phyloP scores from a whole-genome alignment of 1,140 invertebrate species.

The Eueides isabella region DNA sequence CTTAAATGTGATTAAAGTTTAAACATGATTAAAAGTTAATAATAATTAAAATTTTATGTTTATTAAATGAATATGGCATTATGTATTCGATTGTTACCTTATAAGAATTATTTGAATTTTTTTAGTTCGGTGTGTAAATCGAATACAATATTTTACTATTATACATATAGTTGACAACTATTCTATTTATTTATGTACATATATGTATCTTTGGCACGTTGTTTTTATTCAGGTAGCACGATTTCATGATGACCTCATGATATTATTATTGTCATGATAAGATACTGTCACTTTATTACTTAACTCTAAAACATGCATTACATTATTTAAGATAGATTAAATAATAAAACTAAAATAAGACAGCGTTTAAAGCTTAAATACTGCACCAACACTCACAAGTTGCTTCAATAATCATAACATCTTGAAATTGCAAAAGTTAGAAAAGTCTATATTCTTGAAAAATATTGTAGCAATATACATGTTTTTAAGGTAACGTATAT shows the following conservation, averaged over 20 bases:
- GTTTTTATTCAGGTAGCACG: constrained; percentile 42
- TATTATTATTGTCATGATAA: constrained; percentile 53
- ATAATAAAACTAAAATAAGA: constrained; percentile 8
- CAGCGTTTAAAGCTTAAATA: constrained; percentile 40
- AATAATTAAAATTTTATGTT: too few species aligned
- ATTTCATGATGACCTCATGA: constrained; percentile 40
- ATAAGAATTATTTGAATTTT: not conserved
- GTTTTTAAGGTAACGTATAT: not conserved
- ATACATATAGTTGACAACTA: not conserved
- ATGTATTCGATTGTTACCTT: not conserved
- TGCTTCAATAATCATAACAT: not conserved
- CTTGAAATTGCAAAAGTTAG: not conserved
- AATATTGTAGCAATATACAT: not conserved
- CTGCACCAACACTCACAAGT: constrained; percentile 39
- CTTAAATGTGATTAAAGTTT: not conserved
- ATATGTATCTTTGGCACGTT: constrained; percentile 40
- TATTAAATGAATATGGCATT: not conserved
- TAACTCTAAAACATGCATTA: constrained; percentile 18
- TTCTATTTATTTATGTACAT: constrained; percentile 22
- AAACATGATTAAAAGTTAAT: too few species aligned
- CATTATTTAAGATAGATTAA: constrained; percentile 7
- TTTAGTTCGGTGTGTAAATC: not conserved
- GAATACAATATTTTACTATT: not conserved
- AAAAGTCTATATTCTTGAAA: not conserved
- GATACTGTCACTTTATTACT: constrained; percentile 22